These are phyloP conservation scores for Menidia beryllina DNA, from an alignment of 2,113 vertebrate genomes.

Conservation along the genomic window DNA sequence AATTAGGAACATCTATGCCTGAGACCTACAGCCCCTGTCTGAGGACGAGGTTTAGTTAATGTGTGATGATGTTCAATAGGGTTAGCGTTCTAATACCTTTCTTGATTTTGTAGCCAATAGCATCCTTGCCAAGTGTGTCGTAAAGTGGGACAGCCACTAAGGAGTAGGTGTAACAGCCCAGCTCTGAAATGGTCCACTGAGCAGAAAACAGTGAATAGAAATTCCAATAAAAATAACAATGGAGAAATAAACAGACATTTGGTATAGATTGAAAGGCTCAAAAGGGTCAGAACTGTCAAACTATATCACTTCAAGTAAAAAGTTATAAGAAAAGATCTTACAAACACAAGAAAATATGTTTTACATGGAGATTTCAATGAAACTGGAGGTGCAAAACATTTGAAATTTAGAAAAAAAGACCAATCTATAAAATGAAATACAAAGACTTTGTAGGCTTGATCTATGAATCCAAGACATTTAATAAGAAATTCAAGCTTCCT, in stretches of 20 bases:
- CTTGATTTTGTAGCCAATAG: constrained; percentile 89
- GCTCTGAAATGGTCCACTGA: constrained; percentile 95
- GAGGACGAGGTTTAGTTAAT: neutral
- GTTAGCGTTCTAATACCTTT: constrained; percentile 82
- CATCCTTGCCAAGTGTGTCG: constrained; percentile 91
- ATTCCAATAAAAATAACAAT: neutral
- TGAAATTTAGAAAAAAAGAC: neutral
- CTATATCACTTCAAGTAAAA: no score
- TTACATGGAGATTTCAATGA: neutral
- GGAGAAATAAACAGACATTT: no score
- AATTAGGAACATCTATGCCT: neutral
- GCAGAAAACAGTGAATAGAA: constrained; percentile 21
- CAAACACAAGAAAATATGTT: neutral
- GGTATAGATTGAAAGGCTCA: no score
- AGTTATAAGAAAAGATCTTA: no score
- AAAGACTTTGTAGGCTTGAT: neutral
- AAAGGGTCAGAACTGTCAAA: no score
- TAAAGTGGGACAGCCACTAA: constrained; percentile 94
- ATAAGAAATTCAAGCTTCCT: neutral
- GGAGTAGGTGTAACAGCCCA: constrained; percentile 92
- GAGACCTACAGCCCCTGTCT: neutral
- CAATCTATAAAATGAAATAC: neutral
- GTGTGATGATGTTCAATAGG: neutral
- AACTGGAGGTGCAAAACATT: neutral
- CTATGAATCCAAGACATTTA: neutral